A percentile compares a stretch with the other conserved stretches of the same genome.
phyloP scores from a whole-genome alignment of 2,113 vertebrate genomes.

The Egretta garzetta region DNA sequence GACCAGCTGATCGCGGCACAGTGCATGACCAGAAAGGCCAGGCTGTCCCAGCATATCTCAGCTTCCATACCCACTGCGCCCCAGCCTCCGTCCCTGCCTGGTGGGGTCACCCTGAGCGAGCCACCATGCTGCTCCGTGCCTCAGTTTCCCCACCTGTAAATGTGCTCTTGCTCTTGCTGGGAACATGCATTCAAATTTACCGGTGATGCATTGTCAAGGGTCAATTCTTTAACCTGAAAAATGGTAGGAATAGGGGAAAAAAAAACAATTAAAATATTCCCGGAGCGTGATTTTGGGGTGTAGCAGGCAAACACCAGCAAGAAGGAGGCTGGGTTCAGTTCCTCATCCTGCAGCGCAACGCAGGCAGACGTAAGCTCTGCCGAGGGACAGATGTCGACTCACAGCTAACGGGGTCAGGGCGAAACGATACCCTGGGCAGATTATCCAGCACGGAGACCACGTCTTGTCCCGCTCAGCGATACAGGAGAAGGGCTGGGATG shows the following conservation, averaged over 20 bases:
- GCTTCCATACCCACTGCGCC: not conserved
- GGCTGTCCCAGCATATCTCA: accelerated
- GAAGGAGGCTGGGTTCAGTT: not conserved
- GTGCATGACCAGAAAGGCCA: not conserved
- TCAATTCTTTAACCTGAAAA: not conserved
- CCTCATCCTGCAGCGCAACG: accelerated
- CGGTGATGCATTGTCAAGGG: not conserved
- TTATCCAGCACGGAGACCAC: accelerated
- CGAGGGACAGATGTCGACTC: not conserved
- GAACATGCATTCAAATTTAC: not conserved
- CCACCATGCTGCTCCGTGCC: not conserved
- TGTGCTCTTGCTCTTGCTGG: not conserved
- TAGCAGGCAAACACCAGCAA: not conserved
- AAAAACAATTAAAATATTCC: not conserved
- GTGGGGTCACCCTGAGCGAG: not conserved
- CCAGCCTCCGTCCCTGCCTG: not conserved
- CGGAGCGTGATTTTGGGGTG: not conserved
- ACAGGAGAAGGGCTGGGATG: not conserved
- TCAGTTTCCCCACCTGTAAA: not conserved
- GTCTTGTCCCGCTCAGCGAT: accelerated
- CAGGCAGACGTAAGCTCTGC: not conserved
- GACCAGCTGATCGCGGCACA: not conserved
- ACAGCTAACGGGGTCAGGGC: not conserved
- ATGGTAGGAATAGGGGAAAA: not conserved
- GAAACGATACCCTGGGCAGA: not conserved